Conservation (phyloP, 2,797 vertebrate species). For the Coregonus suidteri region DNA sequence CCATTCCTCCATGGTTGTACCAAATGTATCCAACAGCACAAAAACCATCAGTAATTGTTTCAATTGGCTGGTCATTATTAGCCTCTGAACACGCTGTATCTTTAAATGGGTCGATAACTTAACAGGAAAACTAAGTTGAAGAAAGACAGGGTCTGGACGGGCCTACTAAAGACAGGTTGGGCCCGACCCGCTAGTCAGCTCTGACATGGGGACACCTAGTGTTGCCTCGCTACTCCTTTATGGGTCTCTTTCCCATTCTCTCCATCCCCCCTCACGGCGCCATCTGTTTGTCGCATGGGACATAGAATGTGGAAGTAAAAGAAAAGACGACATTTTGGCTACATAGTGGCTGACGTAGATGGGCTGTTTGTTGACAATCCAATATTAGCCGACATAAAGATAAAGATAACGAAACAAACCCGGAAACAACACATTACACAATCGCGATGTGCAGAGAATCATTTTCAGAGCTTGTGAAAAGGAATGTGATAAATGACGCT, state of each 20-base stretch:
- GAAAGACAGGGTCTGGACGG: slow-evolving; percentile 23
- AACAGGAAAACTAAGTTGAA: slow-evolving; percentile 57
- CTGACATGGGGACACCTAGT: slow-evolving; percentile 56
- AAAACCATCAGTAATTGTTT: not conserved
- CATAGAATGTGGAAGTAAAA: slow-evolving; percentile 73
- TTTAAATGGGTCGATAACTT: slow-evolving; percentile 57
- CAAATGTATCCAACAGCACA: not conserved
- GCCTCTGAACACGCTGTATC: slow-evolving; percentile 34
- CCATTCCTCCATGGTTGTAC: not conserved
- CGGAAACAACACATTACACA: slow-evolving; percentile 37
- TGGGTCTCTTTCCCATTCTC: slow-evolving; percentile 68
- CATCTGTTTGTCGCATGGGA: slow-evolving; percentile 77
- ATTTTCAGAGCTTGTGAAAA: slow-evolving; percentile 49
- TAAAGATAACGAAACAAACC: slow-evolving; percentile 28
- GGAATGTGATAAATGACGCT: slow-evolving; percentile 68
- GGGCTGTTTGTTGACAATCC: slow-evolving; percentile 41
- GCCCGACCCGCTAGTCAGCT: slow-evolving; percentile 25
- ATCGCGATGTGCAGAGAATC: slow-evolving; percentile 4
- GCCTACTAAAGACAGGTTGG: slow-evolving; percentile 38
- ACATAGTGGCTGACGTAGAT: slow-evolving; percentile 67
- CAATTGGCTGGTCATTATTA: slow-evolving; percentile 9
- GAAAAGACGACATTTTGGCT: slow-evolving; percentile 76
- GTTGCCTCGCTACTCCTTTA: slow-evolving; percentile 67
- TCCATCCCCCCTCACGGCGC: slow-evolving; percentile 66
- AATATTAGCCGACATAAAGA: slow-evolving; percentile 19